Evolutionary conservation across 2,113 vertebrate species (phyloP).

Genomic region (Pomatostomus ruficeps): DNA sequence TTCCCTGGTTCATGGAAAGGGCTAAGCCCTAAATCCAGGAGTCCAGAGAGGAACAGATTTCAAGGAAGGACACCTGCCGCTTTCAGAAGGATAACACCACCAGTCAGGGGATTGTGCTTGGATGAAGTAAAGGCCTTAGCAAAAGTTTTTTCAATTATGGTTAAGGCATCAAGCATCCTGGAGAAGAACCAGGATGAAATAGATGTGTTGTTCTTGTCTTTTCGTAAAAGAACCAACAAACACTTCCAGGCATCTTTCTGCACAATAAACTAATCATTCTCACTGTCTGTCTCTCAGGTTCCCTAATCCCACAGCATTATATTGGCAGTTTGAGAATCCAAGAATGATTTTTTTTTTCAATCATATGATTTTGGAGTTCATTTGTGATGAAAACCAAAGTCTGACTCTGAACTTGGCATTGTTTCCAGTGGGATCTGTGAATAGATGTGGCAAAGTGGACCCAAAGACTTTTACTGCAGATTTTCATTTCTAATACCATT

Average conservation of each 20-base stretch:
- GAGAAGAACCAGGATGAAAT: neutral
- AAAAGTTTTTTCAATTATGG: neutral
- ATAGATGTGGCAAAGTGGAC: neutral
- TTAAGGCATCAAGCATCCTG: neutral
- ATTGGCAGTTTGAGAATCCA: neutral
- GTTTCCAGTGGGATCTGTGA: neutral
- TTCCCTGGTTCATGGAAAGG: neutral
- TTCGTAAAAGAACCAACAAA: neutral
- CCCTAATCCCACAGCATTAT: neutral
- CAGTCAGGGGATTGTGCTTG: neutral
- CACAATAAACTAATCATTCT: neutral
- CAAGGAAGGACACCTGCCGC: neutral
- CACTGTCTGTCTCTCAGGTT: neutral
- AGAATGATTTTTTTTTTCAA: neutral
- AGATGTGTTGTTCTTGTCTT: neutral
- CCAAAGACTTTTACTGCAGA: neutral
- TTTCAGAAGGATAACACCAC: neutral
- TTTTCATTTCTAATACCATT: slow-evolving; percentile 44
- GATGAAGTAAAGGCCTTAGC: neutral
- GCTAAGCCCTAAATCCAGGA: neutral
- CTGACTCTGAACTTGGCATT: neutral
- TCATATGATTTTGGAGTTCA: neutral
- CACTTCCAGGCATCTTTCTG: neutral
- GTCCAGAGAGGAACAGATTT: neutral
- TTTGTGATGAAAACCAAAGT: neutral